Conservation (phyloP, 1,140 invertebrate species). For the Brachionus angularis region DNA sequence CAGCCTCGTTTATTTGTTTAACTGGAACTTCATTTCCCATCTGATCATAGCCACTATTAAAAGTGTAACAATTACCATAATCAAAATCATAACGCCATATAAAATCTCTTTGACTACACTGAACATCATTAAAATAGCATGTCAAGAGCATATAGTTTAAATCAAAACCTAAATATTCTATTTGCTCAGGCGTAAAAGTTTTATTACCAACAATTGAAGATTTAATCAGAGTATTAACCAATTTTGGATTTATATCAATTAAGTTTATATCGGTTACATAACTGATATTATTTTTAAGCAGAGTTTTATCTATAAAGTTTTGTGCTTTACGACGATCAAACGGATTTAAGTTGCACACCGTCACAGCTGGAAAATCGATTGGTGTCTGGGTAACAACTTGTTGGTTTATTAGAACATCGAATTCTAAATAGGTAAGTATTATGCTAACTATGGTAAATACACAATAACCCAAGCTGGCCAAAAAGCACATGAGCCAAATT, state of each 20-base stretch:
- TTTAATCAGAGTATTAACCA: conserved; percentile 45
- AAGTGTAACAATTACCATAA: conserved; percentile 45
- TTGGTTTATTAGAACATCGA: conserved; percentile 34
- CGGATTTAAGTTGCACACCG: conserved; percentile 57
- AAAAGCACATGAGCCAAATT: conserved; percentile 19
- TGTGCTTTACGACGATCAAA: conserved; percentile 45
- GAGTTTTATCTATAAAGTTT: conserved; percentile 46
- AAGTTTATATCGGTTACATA: conserved; percentile 31
- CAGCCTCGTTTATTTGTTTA: conserved; percentile 28
- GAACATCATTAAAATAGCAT: conserved; percentile 45
- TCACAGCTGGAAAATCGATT: conserved; percentile 56
- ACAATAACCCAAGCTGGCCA: conserved; percentile 20
- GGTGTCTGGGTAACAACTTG: conserved; percentile 31
- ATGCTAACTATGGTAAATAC: conserved; percentile 12
- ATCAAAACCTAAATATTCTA: conserved; percentile 18
- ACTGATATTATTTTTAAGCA: conserved; percentile 45
- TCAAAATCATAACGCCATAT: conserved; percentile 31
- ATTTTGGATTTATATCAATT: conserved; percentile 26
- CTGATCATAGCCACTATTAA: conserved; percentile 45
- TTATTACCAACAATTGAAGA: conserved; percentile 11
- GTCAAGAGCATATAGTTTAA: conserved; percentile 37
- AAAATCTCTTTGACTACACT: conserved; percentile 42
- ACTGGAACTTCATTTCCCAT: conserved; percentile 19
- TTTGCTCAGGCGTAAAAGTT: not conserved
- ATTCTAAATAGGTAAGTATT: not conserved